A percentile compares a stretch with the other conserved stretches of the same genome.
Evolutionary conservation across 2,888 invertebrate species (phyloP).

Genomic region (Lepeophtheirus nordmannii): DNA sequence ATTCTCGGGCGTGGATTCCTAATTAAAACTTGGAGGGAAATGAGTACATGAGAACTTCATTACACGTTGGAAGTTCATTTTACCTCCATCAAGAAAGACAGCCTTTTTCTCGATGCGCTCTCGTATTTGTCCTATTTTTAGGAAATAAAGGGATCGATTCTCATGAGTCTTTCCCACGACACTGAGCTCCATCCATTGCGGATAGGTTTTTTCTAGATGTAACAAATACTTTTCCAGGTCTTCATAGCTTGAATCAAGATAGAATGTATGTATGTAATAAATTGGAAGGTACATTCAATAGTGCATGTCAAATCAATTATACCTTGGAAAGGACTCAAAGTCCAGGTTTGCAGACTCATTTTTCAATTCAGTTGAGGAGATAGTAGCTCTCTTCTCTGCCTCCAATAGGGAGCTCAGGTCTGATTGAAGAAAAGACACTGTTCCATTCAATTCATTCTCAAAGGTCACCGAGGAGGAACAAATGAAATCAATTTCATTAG

Average conservation of each 20-base stretch:
- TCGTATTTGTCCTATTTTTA: neutral
- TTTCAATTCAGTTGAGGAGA: too few relatives aligned
- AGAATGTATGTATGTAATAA: too few relatives aligned
- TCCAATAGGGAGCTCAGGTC: too few relatives aligned
- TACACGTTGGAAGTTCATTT: neutral
- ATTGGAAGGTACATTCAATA: too few relatives aligned
- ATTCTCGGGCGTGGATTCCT: conserved; percentile 18
- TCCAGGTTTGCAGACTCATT: neutral
- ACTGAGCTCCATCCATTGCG: neutral
- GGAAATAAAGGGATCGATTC: conserved; percentile 13
- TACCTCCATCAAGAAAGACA: neutral
- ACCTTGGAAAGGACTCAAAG: conserved; percentile 1
- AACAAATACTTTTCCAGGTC: neutral
- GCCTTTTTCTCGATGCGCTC: neutral
- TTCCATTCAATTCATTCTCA: too few relatives aligned
- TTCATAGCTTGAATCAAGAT: neutral
- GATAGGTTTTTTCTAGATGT: neutral
- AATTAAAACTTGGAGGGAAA: neutral
- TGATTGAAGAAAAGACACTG: too few relatives aligned
- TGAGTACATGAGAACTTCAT: neutral
- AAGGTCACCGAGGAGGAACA: too few relatives aligned
- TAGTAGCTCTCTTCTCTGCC: too few relatives aligned
- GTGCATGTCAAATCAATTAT: too few relatives aligned
- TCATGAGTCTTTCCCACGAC: neutral
- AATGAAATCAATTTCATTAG: too few relatives aligned